phyloP scores from a whole-genome alignment of 1,140 invertebrate genomes.

The Anthonomus grandis region DNA sequence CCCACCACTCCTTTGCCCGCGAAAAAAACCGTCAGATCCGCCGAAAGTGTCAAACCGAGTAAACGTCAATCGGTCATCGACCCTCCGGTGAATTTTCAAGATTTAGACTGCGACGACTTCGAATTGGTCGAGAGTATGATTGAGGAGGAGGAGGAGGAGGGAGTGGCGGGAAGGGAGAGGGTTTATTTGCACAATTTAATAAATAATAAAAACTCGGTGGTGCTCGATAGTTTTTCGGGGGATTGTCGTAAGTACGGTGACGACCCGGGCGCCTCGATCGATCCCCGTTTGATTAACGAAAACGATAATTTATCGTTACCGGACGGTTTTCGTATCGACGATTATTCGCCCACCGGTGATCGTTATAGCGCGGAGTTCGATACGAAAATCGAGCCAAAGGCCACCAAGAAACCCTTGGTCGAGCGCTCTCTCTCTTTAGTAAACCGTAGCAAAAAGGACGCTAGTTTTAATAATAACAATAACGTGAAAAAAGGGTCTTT shows the following conservation, averaged over 20 bases:
- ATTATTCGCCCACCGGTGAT: slow-evolving; percentile 33
- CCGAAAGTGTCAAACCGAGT: slow-evolving; percentile 18
- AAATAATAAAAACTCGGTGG: slow-evolving; percentile 13
- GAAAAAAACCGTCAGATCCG: slow-evolving; percentile 29
- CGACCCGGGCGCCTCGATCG: slow-evolving; percentile 38
- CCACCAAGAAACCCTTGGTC: slow-evolving; percentile 23
- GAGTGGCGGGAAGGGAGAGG: slow-evolving; percentile 13
- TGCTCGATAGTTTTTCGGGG: slow-evolving; percentile 15
- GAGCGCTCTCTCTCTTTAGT: slow-evolving; percentile 22
- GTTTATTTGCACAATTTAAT: slow-evolving; percentile 22
- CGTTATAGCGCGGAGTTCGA: slow-evolving; percentile 23
- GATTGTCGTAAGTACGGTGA: slow-evolving; percentile 35
- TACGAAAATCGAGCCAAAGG: slow-evolving; percentile 23
- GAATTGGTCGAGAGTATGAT: slow-evolving; percentile 44
- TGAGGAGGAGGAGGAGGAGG: slow-evolving; percentile 35
- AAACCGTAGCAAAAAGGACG: slow-evolving; percentile 20
- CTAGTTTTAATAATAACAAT: slow-evolving; percentile 10
- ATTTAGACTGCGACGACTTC: slow-evolving; percentile 43
- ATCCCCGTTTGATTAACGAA: slow-evolving; percentile 44
- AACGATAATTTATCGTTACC: slow-evolving; percentile 46
- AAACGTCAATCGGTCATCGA: slow-evolving; percentile 50
- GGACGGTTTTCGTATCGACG: slow-evolving; percentile 38
- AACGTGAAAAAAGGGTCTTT: neutral
- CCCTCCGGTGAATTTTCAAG: slow-evolving; percentile 50
- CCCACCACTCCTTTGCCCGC: slow-evolving; percentile 20